Conservation (phyloP, 64 coral and sea anemone genomes). For the Acropora tenuis region DNA sequence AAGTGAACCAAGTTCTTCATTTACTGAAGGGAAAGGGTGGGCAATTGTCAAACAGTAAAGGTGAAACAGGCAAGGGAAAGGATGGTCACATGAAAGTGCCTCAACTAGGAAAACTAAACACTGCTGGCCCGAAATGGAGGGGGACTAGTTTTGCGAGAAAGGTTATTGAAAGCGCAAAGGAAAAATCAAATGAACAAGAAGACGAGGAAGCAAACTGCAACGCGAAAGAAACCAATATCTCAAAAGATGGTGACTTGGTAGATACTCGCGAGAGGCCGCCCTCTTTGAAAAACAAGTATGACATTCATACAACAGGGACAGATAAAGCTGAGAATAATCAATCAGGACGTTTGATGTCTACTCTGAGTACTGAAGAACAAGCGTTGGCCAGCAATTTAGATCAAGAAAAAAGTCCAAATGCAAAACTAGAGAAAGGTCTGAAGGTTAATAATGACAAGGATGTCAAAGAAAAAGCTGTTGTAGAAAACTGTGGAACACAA, state of each 20-base stretch:
- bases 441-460: background rate
- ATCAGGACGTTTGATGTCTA: background rate
- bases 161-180: background rate
- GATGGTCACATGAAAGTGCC: background rate
- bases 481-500: background rate
- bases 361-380: background rate
- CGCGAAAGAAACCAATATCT: background rate
- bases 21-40: conserved; percentile 5
- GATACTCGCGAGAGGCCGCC: background rate
- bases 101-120: conserved; percentile 6
- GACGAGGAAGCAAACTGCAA: background rate
- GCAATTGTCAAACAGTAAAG: background rate
- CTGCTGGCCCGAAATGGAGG: background rate
- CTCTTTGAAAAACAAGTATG: background rate
- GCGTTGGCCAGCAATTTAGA: background rate
- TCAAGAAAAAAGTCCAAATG: background rate
- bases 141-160: background rate
- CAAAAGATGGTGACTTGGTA: background rate
- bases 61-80: background rate
- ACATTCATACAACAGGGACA: background rate
- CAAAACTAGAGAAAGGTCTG: background rate
- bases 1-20: conserved; percentile 48
- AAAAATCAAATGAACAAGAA: background rate
- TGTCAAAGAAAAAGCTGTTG: background rate
- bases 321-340: background rate